phyloP scores from a whole-genome alignment of 1,140 invertebrate species.

The Apis florea region DNA sequence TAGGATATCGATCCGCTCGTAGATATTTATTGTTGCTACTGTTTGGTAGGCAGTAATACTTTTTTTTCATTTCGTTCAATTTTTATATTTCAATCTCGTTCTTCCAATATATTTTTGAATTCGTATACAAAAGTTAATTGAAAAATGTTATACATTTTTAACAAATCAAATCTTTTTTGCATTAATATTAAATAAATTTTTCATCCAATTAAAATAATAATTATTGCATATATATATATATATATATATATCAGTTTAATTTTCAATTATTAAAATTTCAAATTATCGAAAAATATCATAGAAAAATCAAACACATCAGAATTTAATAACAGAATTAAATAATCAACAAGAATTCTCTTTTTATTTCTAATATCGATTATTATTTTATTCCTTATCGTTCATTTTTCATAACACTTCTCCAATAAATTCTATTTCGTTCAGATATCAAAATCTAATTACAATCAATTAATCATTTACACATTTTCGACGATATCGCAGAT shows the following conservation, averaged over 20 bases:
- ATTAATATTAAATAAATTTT: not conserved
- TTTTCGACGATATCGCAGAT: not conserved
- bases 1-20: not conserved
- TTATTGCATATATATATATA: too few species aligned
- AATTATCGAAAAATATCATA: too few species aligned
- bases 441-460: not conserved
- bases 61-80: not conserved
- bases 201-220: not conserved
- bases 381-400: not conserved
- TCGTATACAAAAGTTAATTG: not conserved
- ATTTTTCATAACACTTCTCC: too few species aligned
- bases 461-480: not conserved
- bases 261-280: not conserved
- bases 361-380: not conserved
- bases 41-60: constrained; percentile 33
- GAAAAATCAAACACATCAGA: not conserved
- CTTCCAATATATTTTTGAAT: not conserved
- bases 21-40: constrained; percentile 17
- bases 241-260: not conserved
- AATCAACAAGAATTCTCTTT: too few species aligned
- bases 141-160: too few species aligned
- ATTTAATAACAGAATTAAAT: not conserved
- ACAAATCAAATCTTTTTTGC: not conserved
- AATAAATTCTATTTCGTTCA: not conserved
- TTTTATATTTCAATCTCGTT: not conserved